Base-by-base conservation (phyloP, 2,113 vertebrate species). In the Percopsis transmontana region DNA sequence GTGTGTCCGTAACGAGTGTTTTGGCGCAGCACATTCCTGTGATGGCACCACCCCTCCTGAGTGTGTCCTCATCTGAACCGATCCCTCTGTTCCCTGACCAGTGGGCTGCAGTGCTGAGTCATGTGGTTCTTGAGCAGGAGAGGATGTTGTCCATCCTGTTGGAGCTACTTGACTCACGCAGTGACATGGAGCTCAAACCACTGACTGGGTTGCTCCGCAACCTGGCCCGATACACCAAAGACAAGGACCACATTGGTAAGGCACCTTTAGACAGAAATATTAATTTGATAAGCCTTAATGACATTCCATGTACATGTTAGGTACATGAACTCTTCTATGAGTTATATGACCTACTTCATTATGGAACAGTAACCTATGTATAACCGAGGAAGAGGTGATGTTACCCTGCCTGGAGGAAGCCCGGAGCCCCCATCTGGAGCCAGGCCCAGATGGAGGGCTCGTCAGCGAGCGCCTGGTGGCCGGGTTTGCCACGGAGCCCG, bases 171-270 rank as follows among this genome's bases (percentile, higher is more conserved):
- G 92, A 95, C 62, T 94, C 91, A 0, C 87, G 92, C 0, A 95
- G 91, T 62, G 94, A 96, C 23, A 77, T 86, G 66, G 94, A 96
- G 86, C 91, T 98, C 65, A 94, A 93, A 58, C 94, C 96, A 0
- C 88, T 98, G 65, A 98, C 93, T 0, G 97, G 96, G 3, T 93
- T 99, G 64, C 92, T 98, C 73, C 93, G 95, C 18, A 99, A 99
- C 79, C 89, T 99, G 74, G 93, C 95, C 39, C 89, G 93, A 19
- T 94, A 98, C 0, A 89, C 92, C 12, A 83, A 88, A 68, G 95
- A 96, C 84, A 98, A 98, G 89, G 94, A 95, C 0, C 92, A 95
- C 83, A 92, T 96, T 89, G 95, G 97, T 99, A 79, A 93, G 94
- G 92, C 20, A 2, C 91, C 59, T 89, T 91, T 20, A 86, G 91